phyloP scores from a whole-genome alignment of 1,140 invertebrate genomes.

The Hyles euphorbiae region DNA sequence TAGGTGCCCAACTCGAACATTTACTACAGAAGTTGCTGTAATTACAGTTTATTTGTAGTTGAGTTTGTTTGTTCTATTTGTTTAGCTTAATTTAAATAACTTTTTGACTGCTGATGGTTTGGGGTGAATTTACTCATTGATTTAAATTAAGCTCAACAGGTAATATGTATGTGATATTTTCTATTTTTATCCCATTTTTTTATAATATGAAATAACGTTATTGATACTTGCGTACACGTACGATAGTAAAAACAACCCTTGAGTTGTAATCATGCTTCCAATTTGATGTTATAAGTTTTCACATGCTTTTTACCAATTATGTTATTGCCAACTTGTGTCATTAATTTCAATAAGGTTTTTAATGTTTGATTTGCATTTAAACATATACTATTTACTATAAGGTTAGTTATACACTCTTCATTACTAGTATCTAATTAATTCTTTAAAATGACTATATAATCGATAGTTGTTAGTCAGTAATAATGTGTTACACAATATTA shows the following conservation, averaged over 20 bases:
- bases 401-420: conserved; percentile 51
- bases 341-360: conserved; percentile 30
- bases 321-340: conserved; percentile 51
- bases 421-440: conserved; percentile 60
- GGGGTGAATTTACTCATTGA: conserved; percentile 2
- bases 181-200: conserved; percentile 62
- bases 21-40: conserved; percentile 25
- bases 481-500: conserved; percentile 39
- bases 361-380: conserved; percentile 56
- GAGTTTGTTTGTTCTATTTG: conserved; percentile 56
- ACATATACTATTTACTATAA: conserved; percentile 57
- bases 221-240: conserved; percentile 44
- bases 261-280: conserved; percentile 60
- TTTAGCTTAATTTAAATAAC: conserved; percentile 70
- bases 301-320: conserved; percentile 61
- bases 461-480: conserved; percentile 57
- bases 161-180: conserved; percentile 75
- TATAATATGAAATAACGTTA: conserved; percentile 59
- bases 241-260: conserved; percentile 20
- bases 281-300: conserved; percentile 60
- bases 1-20: conserved; percentile 23
- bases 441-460: conserved; percentile 62
- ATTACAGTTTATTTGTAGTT: conserved; percentile 28
- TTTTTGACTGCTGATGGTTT: conserved; percentile 1
- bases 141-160: conserved; percentile 76